These are phyloP conservation scores for Reticulitermes lucifugus DNA, from an alignment of 2,888 invertebrate species.

Conservation along the genomic window DNA sequence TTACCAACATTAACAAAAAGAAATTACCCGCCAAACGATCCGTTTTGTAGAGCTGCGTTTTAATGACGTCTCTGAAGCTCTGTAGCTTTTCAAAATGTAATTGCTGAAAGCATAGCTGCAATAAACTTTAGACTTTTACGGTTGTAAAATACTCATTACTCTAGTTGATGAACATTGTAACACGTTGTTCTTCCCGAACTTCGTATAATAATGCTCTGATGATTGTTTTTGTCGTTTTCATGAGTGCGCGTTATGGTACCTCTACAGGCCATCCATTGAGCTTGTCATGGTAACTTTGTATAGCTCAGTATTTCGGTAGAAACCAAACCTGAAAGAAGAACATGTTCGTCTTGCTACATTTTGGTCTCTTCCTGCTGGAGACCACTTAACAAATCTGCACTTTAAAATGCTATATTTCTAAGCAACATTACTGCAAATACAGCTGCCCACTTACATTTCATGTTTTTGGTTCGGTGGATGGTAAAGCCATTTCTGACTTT, in stretches of 20 bases:
- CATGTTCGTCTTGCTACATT: not conserved
- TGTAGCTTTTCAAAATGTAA: not conserved
- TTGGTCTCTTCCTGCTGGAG: not conserved
- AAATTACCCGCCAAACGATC: not conserved
- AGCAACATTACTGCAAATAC: too few species aligned
- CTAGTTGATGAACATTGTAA: not conserved
- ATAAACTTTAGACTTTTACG: not conserved
- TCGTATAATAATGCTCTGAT: not conserved
- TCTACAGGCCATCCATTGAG: not conserved
- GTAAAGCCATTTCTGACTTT: too few species aligned
- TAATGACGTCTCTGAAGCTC: not conserved
- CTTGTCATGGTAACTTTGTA: not conserved
- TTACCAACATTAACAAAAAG: not conserved
- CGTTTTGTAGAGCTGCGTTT: not conserved
- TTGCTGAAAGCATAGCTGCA: not conserved
- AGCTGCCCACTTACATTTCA: too few species aligned
- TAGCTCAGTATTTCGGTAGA: not conserved
- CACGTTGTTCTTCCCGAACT: not conserved
- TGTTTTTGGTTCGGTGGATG: too few species aligned
- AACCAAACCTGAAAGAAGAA: not conserved
- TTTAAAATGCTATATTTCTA: conserved; percentile 2
- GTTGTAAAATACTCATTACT: not conserved
- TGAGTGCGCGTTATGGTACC: too few species aligned
- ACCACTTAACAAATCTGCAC: not conserved
- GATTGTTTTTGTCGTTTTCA: not conserved